A percentile compares a stretch with the other conserved stretches of the same genome.
Evolutionary conservation across 2,797 vertebrate genomes (phyloP).

Genomic region (Melanotaenia trifasciata): DNA sequence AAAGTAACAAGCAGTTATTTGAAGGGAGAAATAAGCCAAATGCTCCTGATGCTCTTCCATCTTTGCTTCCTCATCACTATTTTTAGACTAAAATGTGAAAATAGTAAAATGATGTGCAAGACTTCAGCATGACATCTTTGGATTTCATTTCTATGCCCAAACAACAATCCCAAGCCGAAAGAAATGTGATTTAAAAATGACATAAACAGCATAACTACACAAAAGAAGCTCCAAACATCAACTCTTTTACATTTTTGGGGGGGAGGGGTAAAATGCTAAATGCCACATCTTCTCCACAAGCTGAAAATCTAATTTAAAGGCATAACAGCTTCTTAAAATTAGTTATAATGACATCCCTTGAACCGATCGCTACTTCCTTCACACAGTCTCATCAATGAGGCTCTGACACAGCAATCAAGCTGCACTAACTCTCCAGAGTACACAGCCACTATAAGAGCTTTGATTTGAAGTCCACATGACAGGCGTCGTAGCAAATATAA

Average conservation of each 20-base stretch:
- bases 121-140: background rate
- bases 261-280: background rate
- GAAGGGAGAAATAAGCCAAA: conserved; percentile 15
- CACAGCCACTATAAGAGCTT: background rate
- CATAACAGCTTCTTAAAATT: background rate
- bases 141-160: background rate
- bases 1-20: conserved; percentile 17
- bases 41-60: conserved; percentile 1
- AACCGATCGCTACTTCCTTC: background rate
- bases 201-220: background rate
- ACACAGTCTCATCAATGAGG: background rate
- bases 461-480: background rate
- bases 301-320: background rate
- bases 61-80: conserved; percentile 6
- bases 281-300: background rate
- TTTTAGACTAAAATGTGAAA: conserved; percentile 19
- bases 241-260: too few species aligned
- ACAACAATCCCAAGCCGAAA: background rate
- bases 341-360: background rate
- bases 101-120: conserved; percentile 1
- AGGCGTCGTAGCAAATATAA: background rate
- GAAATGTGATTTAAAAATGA: background rate
- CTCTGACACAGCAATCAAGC: background rate
- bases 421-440: background rate
- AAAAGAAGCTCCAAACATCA: background rate